Evolutionary conservation across 2,888 invertebrate species (phyloP), one percentile per base, ranked within the genome.

Genomic region (Drosophila neotestacea): DNA sequence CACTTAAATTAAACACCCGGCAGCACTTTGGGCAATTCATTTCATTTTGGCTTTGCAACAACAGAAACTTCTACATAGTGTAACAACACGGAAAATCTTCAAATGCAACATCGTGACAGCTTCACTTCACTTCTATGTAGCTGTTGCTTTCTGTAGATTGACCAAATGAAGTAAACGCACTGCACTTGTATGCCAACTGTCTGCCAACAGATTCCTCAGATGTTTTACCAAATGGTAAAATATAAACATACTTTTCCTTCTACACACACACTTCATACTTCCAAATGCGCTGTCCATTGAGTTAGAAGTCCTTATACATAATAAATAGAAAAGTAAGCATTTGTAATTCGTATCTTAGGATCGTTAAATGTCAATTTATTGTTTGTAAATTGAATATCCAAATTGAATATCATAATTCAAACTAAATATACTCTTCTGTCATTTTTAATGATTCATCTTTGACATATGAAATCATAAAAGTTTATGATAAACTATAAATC

Each of bases 1-100:
- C 83, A 84, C 78, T 86, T 83, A 86, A 83, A 86, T 84, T 86
- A 84, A 84, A 85, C 86, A 85, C 79, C 80, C 80, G 66, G 42
- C 73, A 79, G 85, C 79, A 86, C 86, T 87, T 73, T 73, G 74
- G 76, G 75, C 88, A 81, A 88, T 85, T 81, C 73, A 82, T 85
- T 82, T 82, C 76, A 69, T 72, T 77, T 70, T 47, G 59, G 60
- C 50, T 36, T 28, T 41, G 54, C 60, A 71, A 63, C 68, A 39
- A 30, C 42, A 22, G 39, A 22, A 50, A 61, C 65, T 54, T 46
- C 58, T 30, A 16, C 16, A 16, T 16, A 34, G 27, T 55, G 55
- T 54, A 73, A 56, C 75, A 73, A 70, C 72, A 55, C 38, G 46
- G 63, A 68, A 81, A 68, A 72, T 70, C 68, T 69, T 67, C 47